Evolutionary conservation across 37 sponge, comb jelly and placozoan genomes (phyloP).

Genomic region (Agelas oroides): DNA sequence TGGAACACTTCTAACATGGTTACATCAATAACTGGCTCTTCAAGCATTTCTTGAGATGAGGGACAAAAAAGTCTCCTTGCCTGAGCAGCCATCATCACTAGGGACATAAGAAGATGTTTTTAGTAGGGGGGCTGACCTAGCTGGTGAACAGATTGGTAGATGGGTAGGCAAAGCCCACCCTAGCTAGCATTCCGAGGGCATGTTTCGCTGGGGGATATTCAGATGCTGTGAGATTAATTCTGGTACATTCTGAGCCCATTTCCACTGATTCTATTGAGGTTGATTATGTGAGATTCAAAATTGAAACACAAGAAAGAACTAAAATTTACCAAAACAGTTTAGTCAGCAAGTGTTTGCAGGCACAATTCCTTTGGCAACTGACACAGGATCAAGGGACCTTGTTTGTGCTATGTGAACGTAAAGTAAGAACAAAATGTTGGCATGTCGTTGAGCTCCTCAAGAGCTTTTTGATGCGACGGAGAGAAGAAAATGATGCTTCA

Average conservation of each 20-base stretch:
- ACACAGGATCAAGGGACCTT: constrained; percentile 3
- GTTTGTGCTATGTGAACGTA: neutral
- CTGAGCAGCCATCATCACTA: neutral
- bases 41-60: no score
- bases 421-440: no score
- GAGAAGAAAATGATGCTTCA: constrained; percentile 46
- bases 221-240: no score
- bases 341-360: constrained; percentile 1
- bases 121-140: neutral
- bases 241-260: no score
- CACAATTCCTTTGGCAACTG: constrained; percentile 15
- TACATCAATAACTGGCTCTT: no score
- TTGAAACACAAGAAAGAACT: no score
- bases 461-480: constrained; percentile 41
- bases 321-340: constrained; percentile 32
- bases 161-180: neutral
- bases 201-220: neutral
- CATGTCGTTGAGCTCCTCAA: neutral
- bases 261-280: no score
- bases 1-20: no score
- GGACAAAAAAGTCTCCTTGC: no score
- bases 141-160: neutral
- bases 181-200: no score
- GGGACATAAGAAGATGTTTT: no score
- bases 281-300: no score